Evolutionary conservation across 1,140 invertebrate genomes (phyloP).

Genomic region (Drosophila littoralis): DNA sequence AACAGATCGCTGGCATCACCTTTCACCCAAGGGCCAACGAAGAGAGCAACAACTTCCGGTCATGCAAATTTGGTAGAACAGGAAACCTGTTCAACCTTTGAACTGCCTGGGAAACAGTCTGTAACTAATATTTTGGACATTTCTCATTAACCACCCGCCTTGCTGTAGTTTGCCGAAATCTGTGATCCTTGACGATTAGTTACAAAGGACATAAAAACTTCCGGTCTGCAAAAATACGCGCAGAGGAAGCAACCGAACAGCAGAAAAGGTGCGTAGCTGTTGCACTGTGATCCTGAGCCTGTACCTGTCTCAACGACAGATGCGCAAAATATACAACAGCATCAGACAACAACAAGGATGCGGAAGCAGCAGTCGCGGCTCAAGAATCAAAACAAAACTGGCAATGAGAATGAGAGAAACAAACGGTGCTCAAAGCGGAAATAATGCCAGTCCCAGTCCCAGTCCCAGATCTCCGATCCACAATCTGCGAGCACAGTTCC

Average conservation of each 20-base stretch:
- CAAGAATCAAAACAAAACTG: conserved; percentile 71
- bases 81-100: conserved; percentile 51
- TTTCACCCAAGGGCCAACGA: conserved; percentile 35
- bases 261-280: conserved; percentile 60
- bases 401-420: conserved; percentile 47
- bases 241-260: conserved; percentile 46
- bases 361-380: conserved; percentile 56
- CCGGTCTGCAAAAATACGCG: conserved; percentile 53
- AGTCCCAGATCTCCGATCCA: conserved; percentile 21
- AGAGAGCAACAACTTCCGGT: conserved; percentile 57
- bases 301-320: conserved; percentile 73
- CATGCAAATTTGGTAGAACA: conserved; percentile 64
- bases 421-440: conserved; percentile 59
- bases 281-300: conserved; percentile 24
- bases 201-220: conserved; percentile 73
- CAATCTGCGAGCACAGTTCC: conserved; percentile 14
- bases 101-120: conserved; percentile 29
- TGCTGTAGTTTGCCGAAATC: conserved; percentile 67
- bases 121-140: conserved; percentile 57
- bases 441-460: conserved; percentile 57
- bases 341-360: conserved; percentile 54
- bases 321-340: conserved; percentile 48
- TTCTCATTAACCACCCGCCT: conserved; percentile 54
- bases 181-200: conserved; percentile 66
- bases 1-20: conserved; percentile 47